Percentiles rank a stretch among this genome's conserved stretches.
Evolutionary conservation across 2,797 vertebrate genomes (phyloP).

Genomic region (Helarctos malayanus): DNA sequence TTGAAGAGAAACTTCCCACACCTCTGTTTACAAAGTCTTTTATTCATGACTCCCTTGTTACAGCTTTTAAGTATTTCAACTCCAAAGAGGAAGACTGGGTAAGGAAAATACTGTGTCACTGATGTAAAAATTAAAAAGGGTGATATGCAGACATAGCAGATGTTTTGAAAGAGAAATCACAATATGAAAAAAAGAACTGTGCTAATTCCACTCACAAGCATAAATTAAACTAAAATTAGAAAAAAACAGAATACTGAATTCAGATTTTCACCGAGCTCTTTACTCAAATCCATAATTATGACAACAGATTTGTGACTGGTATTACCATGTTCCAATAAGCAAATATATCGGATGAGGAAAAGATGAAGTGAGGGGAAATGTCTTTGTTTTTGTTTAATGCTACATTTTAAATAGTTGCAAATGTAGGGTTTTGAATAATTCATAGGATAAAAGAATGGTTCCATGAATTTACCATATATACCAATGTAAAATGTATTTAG

Average conservation of each 20-base stretch:
- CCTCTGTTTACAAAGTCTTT: slow-evolving; percentile 70
- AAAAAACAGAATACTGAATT: slow-evolving; percentile 73
- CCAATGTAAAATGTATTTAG: slow-evolving; percentile 48
- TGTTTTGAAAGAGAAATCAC: slow-evolving; percentile 85
- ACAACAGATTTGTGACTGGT: slow-evolving; percentile 81
- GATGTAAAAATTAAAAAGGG: slow-evolving; percentile 83
- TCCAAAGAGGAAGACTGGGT: slow-evolving; percentile 86
- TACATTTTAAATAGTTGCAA: slow-evolving; percentile 73
- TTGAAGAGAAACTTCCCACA: slow-evolving; percentile 67
- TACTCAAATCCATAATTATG: slow-evolving; percentile 73
- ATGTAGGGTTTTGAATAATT: slow-evolving; percentile 67
- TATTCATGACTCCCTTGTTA: slow-evolving; percentile 69
- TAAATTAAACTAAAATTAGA: slow-evolving; percentile 79
- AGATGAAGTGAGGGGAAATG: slow-evolving; percentile 84
- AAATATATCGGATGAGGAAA: slow-evolving; percentile 80
- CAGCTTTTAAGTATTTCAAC: slow-evolving; percentile 84
- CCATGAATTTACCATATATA: slow-evolving; percentile 67
- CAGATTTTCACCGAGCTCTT: slow-evolving; percentile 74
- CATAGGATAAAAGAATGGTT: slow-evolving; percentile 65
- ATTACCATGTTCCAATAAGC: slow-evolving; percentile 81
- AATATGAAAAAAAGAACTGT: slow-evolving; percentile 83
- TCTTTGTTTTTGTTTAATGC: slow-evolving; percentile 73
- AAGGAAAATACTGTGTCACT: slow-evolving; percentile 83
- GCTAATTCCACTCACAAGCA: slow-evolving; percentile 83
- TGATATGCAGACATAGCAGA: slow-evolving; percentile 84